These are phyloP conservation scores for Mixornis gularis DNA, from an alignment of 2,113 vertebrate genomes.

Conservation along the genomic window DNA sequence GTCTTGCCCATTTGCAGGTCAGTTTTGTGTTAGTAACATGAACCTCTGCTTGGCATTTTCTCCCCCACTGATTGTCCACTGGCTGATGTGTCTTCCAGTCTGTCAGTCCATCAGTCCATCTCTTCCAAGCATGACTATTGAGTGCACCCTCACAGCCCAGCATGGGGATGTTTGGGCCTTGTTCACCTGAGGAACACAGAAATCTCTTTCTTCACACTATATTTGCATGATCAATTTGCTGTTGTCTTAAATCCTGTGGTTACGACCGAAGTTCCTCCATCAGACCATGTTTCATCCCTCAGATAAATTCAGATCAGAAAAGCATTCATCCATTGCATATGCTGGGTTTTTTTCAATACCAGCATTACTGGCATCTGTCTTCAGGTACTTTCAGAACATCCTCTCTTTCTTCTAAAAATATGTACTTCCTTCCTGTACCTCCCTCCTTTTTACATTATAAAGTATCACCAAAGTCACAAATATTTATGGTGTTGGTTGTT, in stretches of 20 bases:
- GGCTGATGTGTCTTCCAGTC: not conserved
- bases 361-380: not conserved
- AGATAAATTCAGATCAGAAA: not conserved
- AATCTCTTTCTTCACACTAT: not conserved
- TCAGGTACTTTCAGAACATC: not conserved
- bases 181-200: not conserved
- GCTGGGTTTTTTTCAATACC: not conserved
- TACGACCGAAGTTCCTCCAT: not conserved
- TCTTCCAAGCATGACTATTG: not conserved
- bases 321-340: not conserved
- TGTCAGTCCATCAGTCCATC: not conserved
- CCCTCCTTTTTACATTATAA: not conserved
- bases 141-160: not conserved
- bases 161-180: not conserved
- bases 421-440: not conserved
- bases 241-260: not conserved
- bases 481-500: not conserved
- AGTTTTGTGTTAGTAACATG: not conserved
- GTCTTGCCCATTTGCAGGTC: not conserved
- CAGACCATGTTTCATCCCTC: not conserved
- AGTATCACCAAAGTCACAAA: not conserved
- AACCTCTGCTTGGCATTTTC: not conserved
- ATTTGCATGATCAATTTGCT: not conserved
- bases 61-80: not conserved
- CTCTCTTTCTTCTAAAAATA: conserved; percentile 29